These are phyloP conservation scores for Drosophila nigrodunni DNA, from an alignment of 1,140 invertebrate genomes.

Conservation along the genomic window DNA sequence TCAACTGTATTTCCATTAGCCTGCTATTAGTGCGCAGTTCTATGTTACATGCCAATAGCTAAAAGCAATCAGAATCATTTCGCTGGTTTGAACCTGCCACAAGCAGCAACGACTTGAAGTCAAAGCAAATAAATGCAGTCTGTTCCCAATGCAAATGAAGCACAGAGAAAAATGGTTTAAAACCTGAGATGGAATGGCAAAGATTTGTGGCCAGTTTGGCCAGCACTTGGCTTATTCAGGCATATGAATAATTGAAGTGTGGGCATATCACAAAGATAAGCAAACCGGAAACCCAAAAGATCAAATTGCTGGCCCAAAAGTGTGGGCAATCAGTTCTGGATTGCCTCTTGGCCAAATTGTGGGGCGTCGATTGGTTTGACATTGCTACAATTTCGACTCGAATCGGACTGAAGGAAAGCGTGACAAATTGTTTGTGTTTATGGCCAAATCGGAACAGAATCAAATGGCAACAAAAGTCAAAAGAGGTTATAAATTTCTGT, in stretches of 20 bases:
- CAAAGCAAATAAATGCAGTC: conserved; percentile 44
- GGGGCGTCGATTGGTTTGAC: conserved; percentile 56
- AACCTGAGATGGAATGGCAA: not conserved
- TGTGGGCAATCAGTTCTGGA: conserved; percentile 67
- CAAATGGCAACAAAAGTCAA: conserved; percentile 18
- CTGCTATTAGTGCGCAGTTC: conserved; percentile 61
- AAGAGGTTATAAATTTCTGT: conserved; percentile 59
- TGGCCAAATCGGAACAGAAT: conserved; percentile 16
- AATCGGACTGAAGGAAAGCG: conserved; percentile 48
- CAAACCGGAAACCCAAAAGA: not conserved
- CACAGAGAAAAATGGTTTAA: conserved; percentile 21
- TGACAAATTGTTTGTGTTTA: conserved; percentile 65
- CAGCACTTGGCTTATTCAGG: not conserved
- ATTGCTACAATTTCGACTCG: conserved; percentile 34
- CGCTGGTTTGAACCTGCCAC: conserved; percentile 40
- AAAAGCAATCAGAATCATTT: conserved; percentile 45
- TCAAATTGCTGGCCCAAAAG: not conserved
- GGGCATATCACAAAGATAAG: conserved; percentile 28
- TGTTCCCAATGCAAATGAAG: conserved; percentile 53
- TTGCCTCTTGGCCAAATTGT: conserved; percentile 39
- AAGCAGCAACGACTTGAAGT: conserved; percentile 19
- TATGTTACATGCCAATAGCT: conserved; percentile 57
- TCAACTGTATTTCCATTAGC: conserved; percentile 55
- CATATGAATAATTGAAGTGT: conserved; percentile 57
- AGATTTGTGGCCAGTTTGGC: not conserved